phyloP scores from a whole-genome alignment of 1,140 invertebrate species.

The Drosophila sp. region DNA sequence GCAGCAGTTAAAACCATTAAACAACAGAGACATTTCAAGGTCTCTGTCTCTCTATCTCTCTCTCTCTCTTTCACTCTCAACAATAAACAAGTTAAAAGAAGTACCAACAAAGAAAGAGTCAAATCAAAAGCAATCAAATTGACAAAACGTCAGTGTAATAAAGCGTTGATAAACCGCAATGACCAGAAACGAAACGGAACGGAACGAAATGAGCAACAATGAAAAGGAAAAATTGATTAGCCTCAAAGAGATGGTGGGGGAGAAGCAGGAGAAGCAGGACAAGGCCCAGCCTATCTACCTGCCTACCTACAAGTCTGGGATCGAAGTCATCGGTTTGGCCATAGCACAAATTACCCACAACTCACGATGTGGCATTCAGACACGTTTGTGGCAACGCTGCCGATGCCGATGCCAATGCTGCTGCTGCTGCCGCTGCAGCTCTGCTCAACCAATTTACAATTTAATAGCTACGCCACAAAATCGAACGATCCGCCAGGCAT shows the following conservation, averaged over 20 bases:
- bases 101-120: slow-evolving; percentile 31
- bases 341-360: slow-evolving; percentile 71
- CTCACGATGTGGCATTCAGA: slow-evolving; percentile 75
- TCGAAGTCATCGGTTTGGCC: slow-evolving; percentile 37
- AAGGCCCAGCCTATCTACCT: slow-evolving; percentile 32
- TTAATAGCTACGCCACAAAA: slow-evolving; percentile 77
- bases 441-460: slow-evolving; percentile 76
- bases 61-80: neutral
- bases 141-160: slow-evolving; percentile 81
- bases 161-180: slow-evolving; percentile 80
- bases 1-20: slow-evolving; percentile 12
- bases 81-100: slow-evolving; percentile 42
- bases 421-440: slow-evolving; percentile 40
- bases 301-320: slow-evolving; percentile 1
- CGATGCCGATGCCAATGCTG: neutral
- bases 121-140: slow-evolving; percentile 82
- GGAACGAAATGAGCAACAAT: slow-evolving; percentile 34
- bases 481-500: slow-evolving; percentile 60
- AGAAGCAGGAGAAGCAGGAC: neutral
- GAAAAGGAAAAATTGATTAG: slow-evolving; percentile 69
- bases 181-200: slow-evolving; percentile 27
- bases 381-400: slow-evolving; percentile 70
- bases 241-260: slow-evolving; percentile 9
- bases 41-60: slow-evolving; percentile 27
- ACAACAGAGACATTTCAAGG: slow-evolving; percentile 65